Evolutionary conservation across 1,140 invertebrate genomes (phyloP), one percentile per base, ranked within the genome.

Genomic region (Capitella teleta): DNA sequence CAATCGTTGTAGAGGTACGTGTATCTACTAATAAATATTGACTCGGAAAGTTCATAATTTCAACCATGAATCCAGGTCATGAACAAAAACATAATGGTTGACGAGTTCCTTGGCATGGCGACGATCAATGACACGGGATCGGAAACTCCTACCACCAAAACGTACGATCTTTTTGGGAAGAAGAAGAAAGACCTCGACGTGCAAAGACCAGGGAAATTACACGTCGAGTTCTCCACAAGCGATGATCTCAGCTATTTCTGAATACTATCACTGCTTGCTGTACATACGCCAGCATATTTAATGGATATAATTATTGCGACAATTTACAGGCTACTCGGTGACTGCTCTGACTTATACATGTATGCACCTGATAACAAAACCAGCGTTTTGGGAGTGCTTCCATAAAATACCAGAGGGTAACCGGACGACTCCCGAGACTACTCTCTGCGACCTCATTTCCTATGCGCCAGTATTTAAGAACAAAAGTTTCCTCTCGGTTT

Each of bases 21-120:
- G 19, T 12, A 12, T 44, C 23, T 32, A 34, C 18, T 12, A 28
- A 41, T 24, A 36, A 26, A 44, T 44, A 28, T 51, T 8, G 5
- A 10, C 21, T 10, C 19, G 19, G 10, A 14, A 42, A 42, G 19
- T 42, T 10, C 14, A 42, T 10, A 42, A 10, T 14, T 19, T 14
- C 40, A 14, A 10, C 1, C 14, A 42, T 12, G 19, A 10, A 42
- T 57, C 51, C 49, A 74, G 72, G 56, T 74, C 19, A 72, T 68
- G 68, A 74, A 73, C 49, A 59, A 60, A 30, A 74, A 74, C 51
- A 52, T 63, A n/a, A 28, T 74, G 2, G 61, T 72, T 51, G 70
- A 74, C 53, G 65, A 67, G 38, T 75, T 68, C 53, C 60, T 74
- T 47, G 70, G 66, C 0, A 64, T 70, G 47, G 67, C 63, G 2